Conservation (phyloP, 2,113 vertebrate species). For the Anhinga rufa region DNA sequence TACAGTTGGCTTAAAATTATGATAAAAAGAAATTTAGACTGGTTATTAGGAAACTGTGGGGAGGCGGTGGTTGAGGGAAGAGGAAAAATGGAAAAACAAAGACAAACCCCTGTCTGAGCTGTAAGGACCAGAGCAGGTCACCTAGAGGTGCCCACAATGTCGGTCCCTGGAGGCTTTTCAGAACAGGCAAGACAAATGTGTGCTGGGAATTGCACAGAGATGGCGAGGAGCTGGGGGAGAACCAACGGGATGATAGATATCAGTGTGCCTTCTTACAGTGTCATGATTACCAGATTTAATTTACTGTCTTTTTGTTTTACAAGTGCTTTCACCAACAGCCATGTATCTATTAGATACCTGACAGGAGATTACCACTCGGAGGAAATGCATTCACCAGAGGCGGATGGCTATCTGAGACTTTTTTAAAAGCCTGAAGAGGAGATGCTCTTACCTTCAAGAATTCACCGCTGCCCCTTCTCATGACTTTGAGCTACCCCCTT, state of each 20-base stretch:
- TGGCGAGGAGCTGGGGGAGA: neutral
- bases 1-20: neutral
- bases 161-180: neutral
- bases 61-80: neutral
- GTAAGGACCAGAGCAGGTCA: neutral
- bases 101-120: neutral
- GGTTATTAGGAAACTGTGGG: neutral
- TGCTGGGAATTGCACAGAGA: neutral
- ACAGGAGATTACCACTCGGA: neutral
- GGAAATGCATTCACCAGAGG: neutral
- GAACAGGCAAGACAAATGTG: rapidly evolving
- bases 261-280: neutral
- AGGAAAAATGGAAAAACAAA: neutral
- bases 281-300: neutral
- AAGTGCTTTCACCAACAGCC: neutral
- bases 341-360: neutral
- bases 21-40: neutral
- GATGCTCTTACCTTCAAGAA: neutral
- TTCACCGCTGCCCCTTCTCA: neutral
- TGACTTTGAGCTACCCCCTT: neutral
- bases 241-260: neutral
- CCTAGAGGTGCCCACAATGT: neutral
- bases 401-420: neutral
- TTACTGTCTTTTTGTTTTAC: neutral
- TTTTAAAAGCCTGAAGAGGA: neutral